A percentile compares a stretch with the other conserved stretches of the same genome.
Evolutionary conservation across 2,888 invertebrate genomes (phyloP).

Genomic region (Cyclophora albipunctata): DNA sequence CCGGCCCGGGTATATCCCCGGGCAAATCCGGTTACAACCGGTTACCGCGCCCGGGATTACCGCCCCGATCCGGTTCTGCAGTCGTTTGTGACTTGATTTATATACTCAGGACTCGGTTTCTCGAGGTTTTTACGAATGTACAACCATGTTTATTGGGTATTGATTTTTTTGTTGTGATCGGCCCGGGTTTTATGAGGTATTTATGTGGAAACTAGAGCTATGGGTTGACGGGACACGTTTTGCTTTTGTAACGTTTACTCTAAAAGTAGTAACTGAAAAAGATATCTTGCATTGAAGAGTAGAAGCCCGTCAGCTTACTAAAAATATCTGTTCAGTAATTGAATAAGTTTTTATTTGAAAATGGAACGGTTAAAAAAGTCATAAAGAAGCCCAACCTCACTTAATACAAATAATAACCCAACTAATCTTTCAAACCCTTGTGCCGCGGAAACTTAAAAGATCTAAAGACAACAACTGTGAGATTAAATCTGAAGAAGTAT

Average conservation of each 20-base stretch:
- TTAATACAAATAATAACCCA: too few species aligned
- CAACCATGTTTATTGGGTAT: background rate
- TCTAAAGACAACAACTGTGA: background rate
- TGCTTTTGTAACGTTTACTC: too few species aligned
- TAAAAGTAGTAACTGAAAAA: too few species aligned
- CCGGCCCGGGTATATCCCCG: conserved; percentile 46
- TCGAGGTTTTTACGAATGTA: conserved; percentile 25
- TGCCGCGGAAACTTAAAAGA: too few species aligned
- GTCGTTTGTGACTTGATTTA: conserved; percentile 66
- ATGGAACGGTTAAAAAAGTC: too few species aligned
- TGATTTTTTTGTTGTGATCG: conserved; percentile 3
- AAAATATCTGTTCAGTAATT: too few species aligned
- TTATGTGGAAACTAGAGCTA: background rate
- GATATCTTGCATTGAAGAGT: too few species aligned
- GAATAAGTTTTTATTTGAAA: too few species aligned
- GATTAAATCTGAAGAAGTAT: conserved; percentile 14
- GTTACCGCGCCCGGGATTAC: conserved; percentile 63
- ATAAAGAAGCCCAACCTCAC: too few species aligned
- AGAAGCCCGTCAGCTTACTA: too few species aligned
- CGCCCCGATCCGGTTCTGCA: conserved; percentile 59
- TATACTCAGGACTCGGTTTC: conserved; percentile 31
- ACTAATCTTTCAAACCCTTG: too few species aligned
- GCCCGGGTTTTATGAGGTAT: background rate
- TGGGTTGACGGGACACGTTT: background rate
- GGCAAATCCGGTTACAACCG: conserved; percentile 53